Percentiles rank a stretch among this genome's conserved stretches.
These are phyloP conservation scores for Microcebus jonahi DNA, from an alignment of 2,113 vertebrate species.

Conservation along the genomic window DNA sequence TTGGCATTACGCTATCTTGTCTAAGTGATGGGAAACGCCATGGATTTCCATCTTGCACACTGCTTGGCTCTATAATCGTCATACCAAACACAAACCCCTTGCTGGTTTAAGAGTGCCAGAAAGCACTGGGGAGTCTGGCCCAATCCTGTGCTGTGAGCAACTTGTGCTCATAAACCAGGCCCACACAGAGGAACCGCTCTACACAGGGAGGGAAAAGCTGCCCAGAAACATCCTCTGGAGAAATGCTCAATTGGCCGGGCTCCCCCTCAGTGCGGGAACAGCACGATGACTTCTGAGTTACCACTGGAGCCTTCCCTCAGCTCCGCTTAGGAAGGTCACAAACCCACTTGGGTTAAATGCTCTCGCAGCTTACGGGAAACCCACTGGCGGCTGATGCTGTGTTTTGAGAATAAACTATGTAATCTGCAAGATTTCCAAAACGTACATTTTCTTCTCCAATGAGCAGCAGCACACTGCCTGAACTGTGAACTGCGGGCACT, in stretches of 20 bases:
- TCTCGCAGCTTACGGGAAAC: conserved; percentile 82
- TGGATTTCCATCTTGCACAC: neutral
- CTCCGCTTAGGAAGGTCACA: conserved; percentile 66
- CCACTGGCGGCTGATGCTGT: conserved; percentile 55
- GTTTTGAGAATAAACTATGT: conserved; percentile 74
- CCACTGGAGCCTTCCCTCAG: conserved; percentile 9
- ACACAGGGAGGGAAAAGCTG: neutral
- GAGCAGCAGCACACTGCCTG: conserved; percentile 61
- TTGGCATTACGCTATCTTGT: neutral
- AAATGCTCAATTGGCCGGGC: neutral
- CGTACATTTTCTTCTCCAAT: conserved; percentile 66
- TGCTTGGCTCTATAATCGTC: neutral
- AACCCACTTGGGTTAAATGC: conserved; percentile 72
- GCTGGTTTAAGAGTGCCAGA: neutral
- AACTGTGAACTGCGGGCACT: conserved; percentile 56
- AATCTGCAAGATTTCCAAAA: conserved; percentile 77
- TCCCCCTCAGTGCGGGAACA: neutral
- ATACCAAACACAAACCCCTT: neutral
- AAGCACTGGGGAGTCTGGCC: neutral
- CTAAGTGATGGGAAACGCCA: neutral
- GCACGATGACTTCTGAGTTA: conserved; percentile 18
- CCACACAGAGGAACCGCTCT: conserved; percentile 14
- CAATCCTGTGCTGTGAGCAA: neutral
- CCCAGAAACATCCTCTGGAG: conserved; percentile 45
- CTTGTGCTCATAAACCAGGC: conserved; percentile 16